Percentiles rank a stretch among this genome's conserved stretches.
Evolutionary conservation across 2,888 invertebrate species (phyloP).

Genomic region (Neoitamus cyanurus): DNA sequence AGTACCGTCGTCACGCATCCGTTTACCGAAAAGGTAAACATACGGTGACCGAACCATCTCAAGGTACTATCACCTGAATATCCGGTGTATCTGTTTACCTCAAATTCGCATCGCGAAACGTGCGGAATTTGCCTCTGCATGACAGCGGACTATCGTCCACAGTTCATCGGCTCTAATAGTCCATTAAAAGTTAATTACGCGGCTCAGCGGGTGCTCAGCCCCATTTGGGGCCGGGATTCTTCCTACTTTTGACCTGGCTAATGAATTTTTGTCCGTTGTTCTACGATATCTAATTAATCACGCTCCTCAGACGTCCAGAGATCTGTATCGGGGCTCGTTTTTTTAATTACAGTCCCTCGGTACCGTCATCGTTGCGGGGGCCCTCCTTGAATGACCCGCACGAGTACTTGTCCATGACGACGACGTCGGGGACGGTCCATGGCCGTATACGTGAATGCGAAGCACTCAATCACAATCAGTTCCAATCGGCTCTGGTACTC

Average conservation of each 20-base stretch:
- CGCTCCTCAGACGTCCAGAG: conserved; percentile 21
- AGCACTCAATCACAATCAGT: conserved; percentile 10
- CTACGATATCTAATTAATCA: conserved; percentile 35
- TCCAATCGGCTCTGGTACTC: neutral
- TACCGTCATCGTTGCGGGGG: neutral
- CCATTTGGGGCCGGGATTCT: neutral
- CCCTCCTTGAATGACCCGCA: neutral
- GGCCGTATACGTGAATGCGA: neutral
- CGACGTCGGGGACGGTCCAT: neutral
- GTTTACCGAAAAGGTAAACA: neutral
- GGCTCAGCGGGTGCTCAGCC: conserved; percentile 7
- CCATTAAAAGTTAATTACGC: conserved; percentile 31
- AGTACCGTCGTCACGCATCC: neutral
- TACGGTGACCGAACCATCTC: neutral
- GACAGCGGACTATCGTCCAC: neutral
- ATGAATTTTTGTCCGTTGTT: conserved; percentile 24
- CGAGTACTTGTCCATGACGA: neutral
- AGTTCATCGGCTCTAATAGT: conserved; percentile 17
- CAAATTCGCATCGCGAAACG: neutral
- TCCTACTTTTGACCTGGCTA: neutral
- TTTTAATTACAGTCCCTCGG: neutral
- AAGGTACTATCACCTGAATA: neutral
- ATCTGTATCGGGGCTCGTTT: neutral
- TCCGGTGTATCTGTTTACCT: neutral
- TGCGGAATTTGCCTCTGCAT: neutral